Evolutionary conservation across 1,140 invertebrate species (phyloP).

Genomic region (Aphis gossypii): DNA sequence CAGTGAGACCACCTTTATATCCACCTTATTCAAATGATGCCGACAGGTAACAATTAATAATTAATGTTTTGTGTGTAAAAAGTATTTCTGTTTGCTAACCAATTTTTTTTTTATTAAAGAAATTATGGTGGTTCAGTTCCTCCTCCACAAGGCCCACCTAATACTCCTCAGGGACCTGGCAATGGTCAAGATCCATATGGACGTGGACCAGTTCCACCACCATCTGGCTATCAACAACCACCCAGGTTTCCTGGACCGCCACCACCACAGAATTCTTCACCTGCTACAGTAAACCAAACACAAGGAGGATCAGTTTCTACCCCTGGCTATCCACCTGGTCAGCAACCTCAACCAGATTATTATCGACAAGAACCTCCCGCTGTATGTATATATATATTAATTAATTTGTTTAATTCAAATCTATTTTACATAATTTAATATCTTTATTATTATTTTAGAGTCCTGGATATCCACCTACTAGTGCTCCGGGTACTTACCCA

Average conservation of each 20-base stretch:
- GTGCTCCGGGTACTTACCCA: slow-evolving; percentile 59
- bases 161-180: slow-evolving; percentile 59
- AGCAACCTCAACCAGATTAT: slow-evolving; percentile 72
- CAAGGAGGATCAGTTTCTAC: slow-evolving; percentile 66
- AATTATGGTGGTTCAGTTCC: slow-evolving; percentile 50
- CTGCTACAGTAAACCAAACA: slow-evolving; percentile 62
- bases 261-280: slow-evolving; percentile 57
- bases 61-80: neutral
- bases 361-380: slow-evolving; percentile 68
- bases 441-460: slow-evolving; percentile 27
- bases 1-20: slow-evolving; percentile 68
- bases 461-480: slow-evolving; percentile 44
- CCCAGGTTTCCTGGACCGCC: slow-evolving; percentile 58
- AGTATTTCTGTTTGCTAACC: neutral
- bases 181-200: slow-evolving; percentile 54
- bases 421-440: neutral
- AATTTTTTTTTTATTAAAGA: neutral
- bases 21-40: slow-evolving; percentile 77
- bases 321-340: slow-evolving; percentile 68
- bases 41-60: slow-evolving; percentile 67
- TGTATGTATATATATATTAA: neutral
- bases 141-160: slow-evolving; percentile 54
- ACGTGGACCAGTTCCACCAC: slow-evolving; percentile 49
- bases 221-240: slow-evolving; percentile 46
- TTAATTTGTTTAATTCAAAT: neutral